Evolutionary conservation across 2,797 vertebrate species (phyloP).

Genomic region (Astyanax mexicanus): DNA sequence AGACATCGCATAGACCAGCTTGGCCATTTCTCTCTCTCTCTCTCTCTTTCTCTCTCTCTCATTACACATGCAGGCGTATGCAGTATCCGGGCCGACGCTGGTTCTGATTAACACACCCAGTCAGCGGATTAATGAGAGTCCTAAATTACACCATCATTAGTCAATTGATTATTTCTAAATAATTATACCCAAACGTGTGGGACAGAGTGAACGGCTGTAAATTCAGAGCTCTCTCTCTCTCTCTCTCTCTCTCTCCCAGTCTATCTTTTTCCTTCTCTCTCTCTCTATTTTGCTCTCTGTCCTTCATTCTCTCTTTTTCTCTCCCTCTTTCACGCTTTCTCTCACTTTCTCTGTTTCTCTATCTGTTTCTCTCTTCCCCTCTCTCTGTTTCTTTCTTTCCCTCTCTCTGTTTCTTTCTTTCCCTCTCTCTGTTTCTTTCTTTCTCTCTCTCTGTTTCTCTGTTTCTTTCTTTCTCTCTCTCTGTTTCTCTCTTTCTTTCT

Average conservation of each 20-base stretch:
- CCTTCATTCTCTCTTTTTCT: slow-evolving; percentile 20
- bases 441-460: slow-evolving; percentile 8
- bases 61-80: slow-evolving; percentile 46
- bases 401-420: slow-evolving; percentile 1
- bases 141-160: slow-evolving; percentile 73
- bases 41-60: slow-evolving; percentile 33
- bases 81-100: slow-evolving; percentile 58
- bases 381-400: slow-evolving; percentile 34
- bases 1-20: too few relatives aligned
- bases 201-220: slow-evolving; percentile 51
- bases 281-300: slow-evolving; percentile 25
- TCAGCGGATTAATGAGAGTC: slow-evolving; percentile 69
- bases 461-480: too few relatives aligned
- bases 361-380: too few relatives aligned
- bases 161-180: slow-evolving; percentile 74
- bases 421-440: slow-evolving; percentile 16
- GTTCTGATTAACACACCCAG: slow-evolving; percentile 70
- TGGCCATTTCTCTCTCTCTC: neutral
- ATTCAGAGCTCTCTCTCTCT: slow-evolving; percentile 41
- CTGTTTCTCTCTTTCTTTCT: slow-evolving; percentile 2
- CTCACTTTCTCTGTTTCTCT: too few relatives aligned
- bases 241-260: neutral
- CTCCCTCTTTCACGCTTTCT: slow-evolving; percentile 5
- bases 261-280: neutral
- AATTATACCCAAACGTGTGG: slow-evolving; percentile 64